Percentiles rank a stretch among this genome's conserved stretches.
phyloP scores from a whole-genome alignment of 2,888 invertebrate species.

The Tubulanus polymorphus region DNA sequence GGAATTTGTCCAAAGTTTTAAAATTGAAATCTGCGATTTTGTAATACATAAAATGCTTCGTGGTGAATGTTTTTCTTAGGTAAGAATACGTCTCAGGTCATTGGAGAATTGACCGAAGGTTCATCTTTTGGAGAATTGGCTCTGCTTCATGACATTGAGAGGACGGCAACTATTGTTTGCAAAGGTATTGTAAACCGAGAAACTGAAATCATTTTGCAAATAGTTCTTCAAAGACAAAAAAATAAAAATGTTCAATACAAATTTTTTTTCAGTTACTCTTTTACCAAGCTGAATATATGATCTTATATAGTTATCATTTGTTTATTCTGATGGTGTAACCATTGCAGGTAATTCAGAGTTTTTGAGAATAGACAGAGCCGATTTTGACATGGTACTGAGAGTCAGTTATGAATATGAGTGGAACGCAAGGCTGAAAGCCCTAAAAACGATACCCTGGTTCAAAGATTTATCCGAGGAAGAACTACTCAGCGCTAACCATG shows the following conservation, averaged over 20 bases:
- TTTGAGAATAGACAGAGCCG: slow-evolving; percentile 28
- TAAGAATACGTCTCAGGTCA: slow-evolving; percentile 8
- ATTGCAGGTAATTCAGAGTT: slow-evolving; percentile 26
- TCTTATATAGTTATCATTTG: too few relatives aligned
- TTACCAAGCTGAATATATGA: too few relatives aligned
- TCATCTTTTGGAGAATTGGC: slow-evolving; percentile 37
- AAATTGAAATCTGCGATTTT: too few relatives aligned
- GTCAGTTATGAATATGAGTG: slow-evolving; percentile 25
- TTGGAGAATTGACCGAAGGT: slow-evolving; percentile 27
- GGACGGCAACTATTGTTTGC: slow-evolving; percentile 31
- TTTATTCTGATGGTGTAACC: too few relatives aligned
- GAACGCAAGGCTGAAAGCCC: slow-evolving; percentile 20
- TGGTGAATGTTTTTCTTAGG: too few relatives aligned
- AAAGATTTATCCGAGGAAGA: slow-evolving; percentile 24
- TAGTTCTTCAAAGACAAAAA: neutral
- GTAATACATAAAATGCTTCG: too few relatives aligned
- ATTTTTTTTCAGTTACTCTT: too few relatives aligned
- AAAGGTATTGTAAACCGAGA: slow-evolving; percentile 21
- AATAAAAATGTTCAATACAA: too few relatives aligned
- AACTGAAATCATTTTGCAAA: slow-evolving; percentile 1
- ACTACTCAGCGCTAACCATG: slow-evolving; percentile 22
- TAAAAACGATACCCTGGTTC: slow-evolving; percentile 23
- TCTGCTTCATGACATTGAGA: slow-evolving; percentile 27
- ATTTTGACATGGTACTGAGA: slow-evolving; percentile 30
- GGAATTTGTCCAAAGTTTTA: too few relatives aligned